Conservation (phyloP, 2,113 vertebrate genomes). For the Vulpes vulpes region DNA sequence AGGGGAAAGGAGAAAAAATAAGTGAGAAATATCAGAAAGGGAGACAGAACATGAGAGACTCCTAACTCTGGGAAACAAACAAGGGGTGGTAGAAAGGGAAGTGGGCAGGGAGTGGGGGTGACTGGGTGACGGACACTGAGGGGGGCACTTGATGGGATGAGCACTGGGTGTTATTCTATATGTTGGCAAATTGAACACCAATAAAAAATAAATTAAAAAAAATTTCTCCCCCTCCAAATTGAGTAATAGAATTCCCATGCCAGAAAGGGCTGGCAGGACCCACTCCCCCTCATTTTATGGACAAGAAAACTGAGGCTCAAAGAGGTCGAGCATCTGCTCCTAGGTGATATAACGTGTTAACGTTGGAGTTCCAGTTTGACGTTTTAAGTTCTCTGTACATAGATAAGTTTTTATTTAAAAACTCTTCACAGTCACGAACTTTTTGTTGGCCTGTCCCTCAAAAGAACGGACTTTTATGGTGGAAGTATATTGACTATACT, state of each 20-base stretch:
- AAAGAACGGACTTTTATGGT: slow-evolving; percentile 42
- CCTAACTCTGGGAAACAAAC: too few species aligned
- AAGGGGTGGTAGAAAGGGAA: too few species aligned
- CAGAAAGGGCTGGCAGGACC: not conserved
- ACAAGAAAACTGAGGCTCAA: slow-evolving; percentile 17
- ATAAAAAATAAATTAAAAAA: not conserved
- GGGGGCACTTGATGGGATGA: too few species aligned
- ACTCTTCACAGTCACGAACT: not conserved
- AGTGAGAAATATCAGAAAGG: too few species aligned
- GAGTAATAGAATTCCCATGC: not conserved
- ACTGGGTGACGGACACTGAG: too few species aligned
- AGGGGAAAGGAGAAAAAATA: too few species aligned
- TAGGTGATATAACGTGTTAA: not conserved
- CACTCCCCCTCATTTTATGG: not conserved
- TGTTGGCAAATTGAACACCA: too few species aligned
- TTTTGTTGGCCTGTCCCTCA: not conserved
- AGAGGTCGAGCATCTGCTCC: not conserved
- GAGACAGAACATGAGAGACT: too few species aligned
- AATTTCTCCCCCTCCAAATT: not conserved
- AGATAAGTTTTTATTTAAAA: slow-evolving; percentile 41
- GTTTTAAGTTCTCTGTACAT: not conserved
- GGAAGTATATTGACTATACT: not conserved
- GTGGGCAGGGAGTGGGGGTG: too few species aligned
- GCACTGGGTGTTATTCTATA: too few species aligned
- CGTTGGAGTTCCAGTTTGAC: not conserved